Base-by-base conservation (phyloP, 1,140 invertebrate genomes). In the Zaprionus ornatus region DNA sequence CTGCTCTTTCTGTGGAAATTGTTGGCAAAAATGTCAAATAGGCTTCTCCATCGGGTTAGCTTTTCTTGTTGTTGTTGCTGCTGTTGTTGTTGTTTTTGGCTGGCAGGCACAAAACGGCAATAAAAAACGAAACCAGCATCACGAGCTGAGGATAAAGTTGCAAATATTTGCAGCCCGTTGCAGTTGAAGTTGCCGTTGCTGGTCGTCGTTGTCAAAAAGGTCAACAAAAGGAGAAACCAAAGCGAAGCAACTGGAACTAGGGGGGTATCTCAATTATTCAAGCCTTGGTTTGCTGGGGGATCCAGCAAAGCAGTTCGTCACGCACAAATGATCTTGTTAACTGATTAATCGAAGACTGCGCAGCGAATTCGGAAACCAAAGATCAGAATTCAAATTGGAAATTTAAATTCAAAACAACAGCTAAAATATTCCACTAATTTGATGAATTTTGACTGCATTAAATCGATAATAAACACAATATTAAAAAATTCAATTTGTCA, bases 21-120 rank as follows among this genome's bases (percentile, higher is more conserved):
- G 77, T 70, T 80, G 69, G 84, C 74, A 87, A 87, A 87, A 87
- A 87, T 87, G 84, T 87, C 84, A 87, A 87, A 84, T 90, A 87
- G 74, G 84, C 84, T 87, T 81, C 40, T 45, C 70, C 66, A 66
- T 57, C 50, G 69, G 42, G 40, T 50, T 69, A 29, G 65, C 35
- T 56, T 63, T 25, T 64, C 23, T 55, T 9, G 10, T 55, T n/a
- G 21, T n/a, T 54, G 10, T n/a, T 27, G n/a, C 23, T 52, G 48
- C 23, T 19, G 3, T 23, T 15, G 21, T 55, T 23, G 50, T 23
- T 15, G 50, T 17, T 32, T 6, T n/a, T 32, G 15, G 55, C 55
- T 57, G 29, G n/a, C 25, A 57, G 55, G 55, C 67, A 77, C 21
- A 82, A 74, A 81, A 72, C 66, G 52, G 59, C 57, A 88, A 74